Percentiles rank a stretch among this genome's conserved stretches.
Conservation (phyloP, 2,113 vertebrate species). For the Aegithalos caudatus region DNA sequence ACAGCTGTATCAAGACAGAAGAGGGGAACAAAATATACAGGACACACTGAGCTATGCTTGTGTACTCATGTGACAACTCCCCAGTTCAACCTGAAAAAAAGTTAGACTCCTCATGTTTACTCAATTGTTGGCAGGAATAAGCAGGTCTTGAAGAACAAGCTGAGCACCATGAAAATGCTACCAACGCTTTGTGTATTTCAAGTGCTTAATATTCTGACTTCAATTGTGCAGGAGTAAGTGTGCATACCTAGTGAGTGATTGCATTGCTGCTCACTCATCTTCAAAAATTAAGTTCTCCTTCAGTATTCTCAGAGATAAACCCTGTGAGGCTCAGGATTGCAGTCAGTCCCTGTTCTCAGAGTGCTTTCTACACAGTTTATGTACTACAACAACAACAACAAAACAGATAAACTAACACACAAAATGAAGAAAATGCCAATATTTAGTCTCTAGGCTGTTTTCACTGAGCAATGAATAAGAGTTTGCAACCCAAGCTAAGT, state of each 20-base stretch:
- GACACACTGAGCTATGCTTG: neutral
- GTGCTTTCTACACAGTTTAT: neutral
- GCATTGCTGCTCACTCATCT: neutral
- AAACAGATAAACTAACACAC: neutral
- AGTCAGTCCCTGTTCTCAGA: neutral
- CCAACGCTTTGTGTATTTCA: neutral
- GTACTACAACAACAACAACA: neutral
- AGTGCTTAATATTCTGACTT: neutral
- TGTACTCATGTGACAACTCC: neutral
- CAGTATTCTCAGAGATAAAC: neutral
- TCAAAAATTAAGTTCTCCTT: neutral
- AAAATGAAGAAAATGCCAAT: neutral
- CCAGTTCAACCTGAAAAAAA: neutral
- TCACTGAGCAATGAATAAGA: neutral
- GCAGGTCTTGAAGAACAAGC: neutral
- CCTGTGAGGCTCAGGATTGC: neutral
- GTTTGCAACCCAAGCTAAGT: neutral
- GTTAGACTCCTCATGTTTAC: neutral
- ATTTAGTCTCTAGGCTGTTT: neutral
- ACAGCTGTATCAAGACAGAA: neutral
- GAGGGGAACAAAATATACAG: neutral
- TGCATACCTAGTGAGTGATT: neutral
- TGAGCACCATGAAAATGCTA: neutral
- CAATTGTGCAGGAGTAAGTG: accelerated
- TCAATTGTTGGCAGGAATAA: neutral